phyloP scores from a whole-genome alignment of 2,888 invertebrate genomes.

The Cyrtodaria siliqua region DNA sequence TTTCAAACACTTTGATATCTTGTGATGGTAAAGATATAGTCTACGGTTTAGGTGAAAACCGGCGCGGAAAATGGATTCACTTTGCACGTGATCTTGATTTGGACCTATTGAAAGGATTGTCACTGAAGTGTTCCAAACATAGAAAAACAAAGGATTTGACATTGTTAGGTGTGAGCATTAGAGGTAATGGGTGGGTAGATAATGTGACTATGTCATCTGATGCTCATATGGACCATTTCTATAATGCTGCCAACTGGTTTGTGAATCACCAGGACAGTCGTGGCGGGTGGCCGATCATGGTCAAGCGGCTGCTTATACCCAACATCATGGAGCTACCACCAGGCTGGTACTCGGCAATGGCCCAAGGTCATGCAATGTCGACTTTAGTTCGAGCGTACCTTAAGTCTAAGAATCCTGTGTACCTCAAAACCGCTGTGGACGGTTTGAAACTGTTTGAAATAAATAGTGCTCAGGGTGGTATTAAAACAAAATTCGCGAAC shows the following conservation, averaged over 20 bases:
- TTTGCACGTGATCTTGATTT: constrained; percentile 95
- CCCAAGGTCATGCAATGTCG: constrained; percentile 97
- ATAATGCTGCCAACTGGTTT: constrained; percentile 97
- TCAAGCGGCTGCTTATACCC: constrained; percentile 86
- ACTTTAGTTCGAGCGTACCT: constrained; percentile 96
- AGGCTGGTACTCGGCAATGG: constrained; percentile 99
- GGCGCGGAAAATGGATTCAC: constrained; percentile 89
- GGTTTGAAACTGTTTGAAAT: constrained; percentile 92
- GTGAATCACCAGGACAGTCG: constrained; percentile 93
- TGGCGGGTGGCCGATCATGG: constrained; percentile 98
- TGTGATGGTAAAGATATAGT: constrained; percentile 91
- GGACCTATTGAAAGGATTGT: constrained; percentile 96
- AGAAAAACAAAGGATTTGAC: constrained; percentile 70
- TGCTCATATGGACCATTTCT: constrained; percentile 96
- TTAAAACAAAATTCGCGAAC: constrained; percentile 90
- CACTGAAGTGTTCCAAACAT: constrained; percentile 73
- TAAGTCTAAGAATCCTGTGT: constrained; percentile 89
- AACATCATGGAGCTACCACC: constrained; percentile 88
- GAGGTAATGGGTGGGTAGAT: constrained; percentile 83
- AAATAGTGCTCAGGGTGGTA: constrained; percentile 79
- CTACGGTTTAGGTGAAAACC: constrained; percentile 91
- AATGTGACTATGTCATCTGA: constrained; percentile 88
- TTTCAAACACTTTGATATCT: constrained; percentile 91
- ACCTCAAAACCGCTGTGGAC: constrained; percentile 93
- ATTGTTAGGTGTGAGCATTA: constrained; percentile 77